Evolutionary conservation across 1,140 invertebrate species (phyloP).

Genomic region (Drosophila sturtevanti): DNA sequence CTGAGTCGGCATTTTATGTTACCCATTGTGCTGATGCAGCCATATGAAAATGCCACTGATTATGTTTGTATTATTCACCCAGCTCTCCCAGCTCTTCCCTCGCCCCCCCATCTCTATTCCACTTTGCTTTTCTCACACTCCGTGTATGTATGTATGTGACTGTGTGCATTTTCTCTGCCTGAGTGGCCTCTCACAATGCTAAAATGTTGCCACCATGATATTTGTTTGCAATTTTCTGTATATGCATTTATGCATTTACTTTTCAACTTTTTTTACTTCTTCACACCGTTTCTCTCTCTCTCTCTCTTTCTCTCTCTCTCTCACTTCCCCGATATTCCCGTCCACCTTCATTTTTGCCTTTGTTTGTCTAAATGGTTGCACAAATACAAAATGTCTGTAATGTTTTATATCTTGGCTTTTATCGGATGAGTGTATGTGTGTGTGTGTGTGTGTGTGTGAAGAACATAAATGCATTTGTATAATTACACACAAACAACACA

Average conservation of each 20-base stretch:
- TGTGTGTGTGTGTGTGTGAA: conserved; percentile 31
- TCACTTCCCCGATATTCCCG: background rate
- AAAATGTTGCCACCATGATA: conserved; percentile 56
- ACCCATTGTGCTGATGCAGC: conserved; percentile 69
- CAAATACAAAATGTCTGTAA: conserved; percentile 73
- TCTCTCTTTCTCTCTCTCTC: background rate
- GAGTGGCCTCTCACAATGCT: conserved; percentile 51
- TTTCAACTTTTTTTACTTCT: conserved; percentile 38
- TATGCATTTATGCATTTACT: conserved; percentile 45
- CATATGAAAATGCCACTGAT: conserved; percentile 77
- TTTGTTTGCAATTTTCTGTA: conserved; percentile 67
- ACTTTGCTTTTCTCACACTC: background rate
- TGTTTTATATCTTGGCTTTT: conserved; percentile 50
- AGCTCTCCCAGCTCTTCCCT: background rate
- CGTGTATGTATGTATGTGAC: background rate
- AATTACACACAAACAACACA: conserved; percentile 72
- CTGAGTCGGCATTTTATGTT: conserved; percentile 53
- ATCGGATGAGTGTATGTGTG: conserved; percentile 9
- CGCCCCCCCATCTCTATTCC: background rate
- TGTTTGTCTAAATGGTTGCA: conserved; percentile 73
- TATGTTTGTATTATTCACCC: conserved; percentile 47
- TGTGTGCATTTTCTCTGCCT: conserved; percentile 35
- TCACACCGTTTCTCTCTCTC: background rate
- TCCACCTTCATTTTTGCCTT: conserved; percentile 32
- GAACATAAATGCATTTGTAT: conserved; percentile 76